Evolutionary conservation across 2,113 vertebrate genomes (phyloP).

Genomic region (Entelurus aequoreus): DNA sequence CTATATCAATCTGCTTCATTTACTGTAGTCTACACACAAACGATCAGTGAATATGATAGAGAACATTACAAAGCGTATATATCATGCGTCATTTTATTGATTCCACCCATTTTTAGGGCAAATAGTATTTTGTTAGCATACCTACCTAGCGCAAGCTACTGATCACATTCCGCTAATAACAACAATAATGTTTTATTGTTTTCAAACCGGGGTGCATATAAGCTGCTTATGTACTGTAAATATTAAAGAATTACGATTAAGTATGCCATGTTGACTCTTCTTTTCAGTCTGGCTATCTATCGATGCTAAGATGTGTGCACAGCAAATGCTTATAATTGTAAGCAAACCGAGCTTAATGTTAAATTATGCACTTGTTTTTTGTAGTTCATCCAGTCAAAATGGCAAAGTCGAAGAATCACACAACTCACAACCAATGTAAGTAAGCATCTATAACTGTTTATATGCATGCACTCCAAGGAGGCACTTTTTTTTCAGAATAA

Average conservation of each 20-base stretch:
- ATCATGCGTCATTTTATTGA: not conserved
- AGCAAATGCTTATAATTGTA: not conserved
- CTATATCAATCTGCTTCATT: constrained; percentile 49
- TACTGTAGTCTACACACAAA: not conserved
- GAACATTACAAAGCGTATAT: not conserved
- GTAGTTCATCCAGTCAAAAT: constrained; percentile 68
- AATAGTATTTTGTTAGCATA: not conserved
- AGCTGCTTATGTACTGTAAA: too few relatives aligned
- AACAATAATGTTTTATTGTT: too few relatives aligned
- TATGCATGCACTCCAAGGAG: not conserved
- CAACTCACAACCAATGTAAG: constrained; percentile 98
- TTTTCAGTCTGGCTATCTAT: not conserved
- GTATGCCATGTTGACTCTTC: not conserved
- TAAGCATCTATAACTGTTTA: constrained; percentile 1
- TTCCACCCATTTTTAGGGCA: not conserved
- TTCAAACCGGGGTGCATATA: too few relatives aligned
- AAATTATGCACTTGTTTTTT: not conserved
- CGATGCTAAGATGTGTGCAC: not conserved
- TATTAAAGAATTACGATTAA: too few relatives aligned
- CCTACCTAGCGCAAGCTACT: not conserved
- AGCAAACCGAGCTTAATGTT: too few relatives aligned
- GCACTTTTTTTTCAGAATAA: too few relatives aligned
- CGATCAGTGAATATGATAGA: not conserved
- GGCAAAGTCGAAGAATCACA: constrained; percentile 99
- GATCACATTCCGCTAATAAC: too few relatives aligned